Evolutionary conservation across 2,797 vertebrate genomes (phyloP).

Genomic region (Myripristis murdjan): DNA sequence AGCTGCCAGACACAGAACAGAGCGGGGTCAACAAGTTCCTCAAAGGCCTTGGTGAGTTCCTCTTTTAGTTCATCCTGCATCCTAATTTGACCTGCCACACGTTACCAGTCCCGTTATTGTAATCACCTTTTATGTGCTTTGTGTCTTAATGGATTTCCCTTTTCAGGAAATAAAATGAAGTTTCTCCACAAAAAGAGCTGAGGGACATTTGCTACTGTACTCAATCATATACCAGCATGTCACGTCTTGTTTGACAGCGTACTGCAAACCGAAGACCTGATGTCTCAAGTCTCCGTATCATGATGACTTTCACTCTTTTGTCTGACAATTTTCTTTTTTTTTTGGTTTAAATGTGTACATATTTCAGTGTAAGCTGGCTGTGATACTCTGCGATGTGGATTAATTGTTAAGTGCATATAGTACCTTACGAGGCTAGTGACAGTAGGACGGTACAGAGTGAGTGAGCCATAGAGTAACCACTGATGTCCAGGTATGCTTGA

Average conservation of each 20-base stretch:
- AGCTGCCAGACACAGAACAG: slow-evolving; percentile 97
- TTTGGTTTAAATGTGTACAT: slow-evolving; percentile 88
- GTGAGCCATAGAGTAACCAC: slow-evolving; percentile 91
- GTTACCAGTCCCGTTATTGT: background rate
- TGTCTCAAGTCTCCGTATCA: slow-evolving; percentile 44
- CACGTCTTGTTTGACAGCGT: slow-evolving; percentile 37
- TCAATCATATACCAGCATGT: background rate
- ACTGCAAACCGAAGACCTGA: slow-evolving; percentile 50
- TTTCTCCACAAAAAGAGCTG: slow-evolving; percentile 99
- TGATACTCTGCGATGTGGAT: slow-evolving; percentile 85
- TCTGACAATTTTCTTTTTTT: slow-evolving; percentile 33
- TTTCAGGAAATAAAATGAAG: slow-evolving; percentile 98
- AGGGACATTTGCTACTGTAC: slow-evolving; percentile 59
- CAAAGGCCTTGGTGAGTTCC: slow-evolving; percentile 94
- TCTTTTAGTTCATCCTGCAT: background rate
- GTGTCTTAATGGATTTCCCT: slow-evolving; percentile 32
- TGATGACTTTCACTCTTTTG: slow-evolving; percentile 49
- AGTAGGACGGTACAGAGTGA: slow-evolving; percentile 87
- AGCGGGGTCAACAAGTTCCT: slow-evolving; percentile 99
- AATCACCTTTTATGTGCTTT: background rate
- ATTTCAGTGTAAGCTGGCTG: slow-evolving; percentile 90
- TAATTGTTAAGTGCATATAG: slow-evolving; percentile 86
- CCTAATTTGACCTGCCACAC: background rate
- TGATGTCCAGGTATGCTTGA: slow-evolving; percentile 83
- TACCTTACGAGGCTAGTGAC: slow-evolving; percentile 87